Conservation (phyloP, 2,888 invertebrate species). For the Pseudeuparius sepicola region DNA sequence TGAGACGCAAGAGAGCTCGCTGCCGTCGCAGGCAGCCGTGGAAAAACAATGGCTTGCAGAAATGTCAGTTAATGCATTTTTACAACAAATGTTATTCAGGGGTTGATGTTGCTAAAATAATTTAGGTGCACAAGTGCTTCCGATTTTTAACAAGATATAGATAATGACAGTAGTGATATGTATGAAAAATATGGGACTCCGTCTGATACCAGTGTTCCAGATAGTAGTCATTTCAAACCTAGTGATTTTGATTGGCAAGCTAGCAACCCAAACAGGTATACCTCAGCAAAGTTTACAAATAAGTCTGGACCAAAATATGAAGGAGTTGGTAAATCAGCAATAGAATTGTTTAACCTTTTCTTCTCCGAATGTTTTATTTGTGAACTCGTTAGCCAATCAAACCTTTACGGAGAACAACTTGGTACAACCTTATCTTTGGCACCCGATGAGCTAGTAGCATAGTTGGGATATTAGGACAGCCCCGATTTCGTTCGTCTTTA, state of each 20-base stretch:
- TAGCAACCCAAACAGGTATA: background rate
- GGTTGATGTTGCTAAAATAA: too few species aligned
- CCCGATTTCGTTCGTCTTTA: slow-evolving; percentile 8
- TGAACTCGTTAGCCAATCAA: background rate
- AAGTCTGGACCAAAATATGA: background rate
- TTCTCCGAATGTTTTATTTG: slow-evolving; percentile 2
- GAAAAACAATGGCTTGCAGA: too few species aligned
- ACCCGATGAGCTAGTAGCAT: slow-evolving; percentile 5
- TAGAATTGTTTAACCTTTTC: background rate
- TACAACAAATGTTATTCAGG: too few species aligned
- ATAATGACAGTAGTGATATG: background rate
- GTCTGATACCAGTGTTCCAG: background rate
- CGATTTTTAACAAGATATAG: too few species aligned
- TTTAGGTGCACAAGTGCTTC: too few species aligned
- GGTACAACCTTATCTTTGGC: background rate
- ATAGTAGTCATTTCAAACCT: background rate
- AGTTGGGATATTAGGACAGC: slow-evolving; percentile 3
- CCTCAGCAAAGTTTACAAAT: background rate
- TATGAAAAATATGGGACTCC: background rate
- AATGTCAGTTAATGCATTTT: too few species aligned
- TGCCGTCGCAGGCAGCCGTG: too few species aligned
- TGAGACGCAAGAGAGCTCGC: too few species aligned
- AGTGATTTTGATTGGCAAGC: slow-evolving; percentile 3
- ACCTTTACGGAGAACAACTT: slow-evolving; percentile 3
- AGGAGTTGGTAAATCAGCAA: background rate